Evolutionary conservation across 2,797 vertebrate species (phyloP), one percentile per base, ranked within the genome.

Genomic region (Sebastes jordani): DNA sequence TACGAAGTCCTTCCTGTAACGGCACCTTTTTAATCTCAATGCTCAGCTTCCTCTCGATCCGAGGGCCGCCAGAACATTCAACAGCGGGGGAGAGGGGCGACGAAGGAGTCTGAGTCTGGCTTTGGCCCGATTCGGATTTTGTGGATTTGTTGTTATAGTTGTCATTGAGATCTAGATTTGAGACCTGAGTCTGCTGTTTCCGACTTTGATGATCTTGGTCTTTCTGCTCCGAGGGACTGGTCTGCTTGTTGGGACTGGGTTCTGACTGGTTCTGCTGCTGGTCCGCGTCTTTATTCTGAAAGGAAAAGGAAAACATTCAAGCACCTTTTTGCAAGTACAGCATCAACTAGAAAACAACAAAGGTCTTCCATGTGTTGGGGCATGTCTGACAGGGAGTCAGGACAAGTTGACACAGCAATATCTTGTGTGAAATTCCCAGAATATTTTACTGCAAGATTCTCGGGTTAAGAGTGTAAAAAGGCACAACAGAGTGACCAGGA

Each of bases 1-100:
- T 99, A 76, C 97, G 96, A 6, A 97, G 98, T 27, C 98, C 97
- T 86, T 99, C 98, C 93, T 98, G 97, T 76, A 98, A 92, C 73
- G 98, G 97, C 2, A 99, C 97, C 89, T 99, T 99, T 92, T 97
- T 98, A 88, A 99, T 99, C 95, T 99, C 98, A 82, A 99, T 98
- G 92, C 97, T 98, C 91, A 99, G 93, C 93, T 98, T 99, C 80
- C 96, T 95, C 85, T 99, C 98, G 23, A 97, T 88, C 74, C 97
- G 97, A 70, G 95, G 97, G 75, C 95, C 96, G 0, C 80, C 82
- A 0, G 88, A 86, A 76, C 91, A 88, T 70, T 97, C 97, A 5
- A 89, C 4, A 3, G 66, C 58, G 0, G 94, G 87, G 22, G 93
- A 92, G 88, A 95, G 95, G 73, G 95, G 97, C 58, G 88, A 91